Percentiles rank a stretch among this genome's conserved stretches.
These are phyloP conservation scores for Oreochromis tanganicae DNA, from an alignment of 2,113 vertebrate genomes.

Conservation along the genomic window DNA sequence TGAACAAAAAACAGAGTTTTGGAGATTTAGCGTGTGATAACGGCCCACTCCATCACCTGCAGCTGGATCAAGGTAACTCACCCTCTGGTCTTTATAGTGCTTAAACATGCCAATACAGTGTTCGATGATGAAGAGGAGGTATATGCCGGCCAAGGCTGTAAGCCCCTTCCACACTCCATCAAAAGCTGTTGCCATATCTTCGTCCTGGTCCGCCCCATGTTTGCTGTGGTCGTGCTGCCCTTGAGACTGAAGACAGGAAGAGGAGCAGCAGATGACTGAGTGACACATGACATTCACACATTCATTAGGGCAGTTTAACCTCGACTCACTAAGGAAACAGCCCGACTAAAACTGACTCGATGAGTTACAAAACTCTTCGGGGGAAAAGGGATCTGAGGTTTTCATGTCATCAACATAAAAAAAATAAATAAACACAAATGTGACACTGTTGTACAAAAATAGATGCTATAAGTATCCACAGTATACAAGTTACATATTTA, in stretches of 20 bases:
- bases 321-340: not conserved
- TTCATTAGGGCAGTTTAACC: not conserved
- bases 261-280: not conserved
- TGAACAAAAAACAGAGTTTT: not conserved
- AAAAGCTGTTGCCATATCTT: constrained; percentile 73
- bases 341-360: not conserved
- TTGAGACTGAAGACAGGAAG: constrained; percentile 76
- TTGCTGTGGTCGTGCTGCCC: constrained; percentile 82
- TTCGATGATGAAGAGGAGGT: constrained; percentile 95
- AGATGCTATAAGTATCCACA: not conserved
- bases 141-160: constrained; percentile 89
- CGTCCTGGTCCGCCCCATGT: not conserved
- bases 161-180: constrained; percentile 94
- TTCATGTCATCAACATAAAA: not conserved
- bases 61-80: constrained; percentile 31
- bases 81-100: constrained; percentile 87
- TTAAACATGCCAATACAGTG: constrained; percentile 96
- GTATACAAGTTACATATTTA: not conserved
- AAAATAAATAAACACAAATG: not conserved
- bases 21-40: not conserved
- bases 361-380: not conserved
- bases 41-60: not conserved
- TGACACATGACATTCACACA: not conserved
- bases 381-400: not conserved
- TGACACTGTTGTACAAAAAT: not conserved